phyloP scores from a whole-genome alignment of 2,888 invertebrate species.

The Tupiocoris notatus region DNA sequence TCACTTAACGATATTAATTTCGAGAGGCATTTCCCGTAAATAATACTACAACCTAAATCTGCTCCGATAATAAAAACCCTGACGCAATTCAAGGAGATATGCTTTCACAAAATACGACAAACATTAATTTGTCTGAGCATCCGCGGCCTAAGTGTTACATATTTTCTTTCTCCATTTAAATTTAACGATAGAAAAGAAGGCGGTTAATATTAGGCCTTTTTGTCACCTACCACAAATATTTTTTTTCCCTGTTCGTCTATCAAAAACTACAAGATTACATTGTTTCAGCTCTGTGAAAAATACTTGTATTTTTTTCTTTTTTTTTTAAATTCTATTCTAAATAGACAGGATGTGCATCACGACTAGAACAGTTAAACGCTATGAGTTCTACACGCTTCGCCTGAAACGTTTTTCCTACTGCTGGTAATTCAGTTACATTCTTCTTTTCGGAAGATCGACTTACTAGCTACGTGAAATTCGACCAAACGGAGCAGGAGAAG shows the following conservation, averaged over 20 bases:
- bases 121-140: slow-evolving; percentile 17
- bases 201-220: slow-evolving; percentile 34
- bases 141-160: slow-evolving; percentile 8
- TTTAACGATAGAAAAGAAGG: slow-evolving; percentile 18
- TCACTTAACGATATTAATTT: too few species aligned
- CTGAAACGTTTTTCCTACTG: too few species aligned
- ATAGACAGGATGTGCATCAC: too few species aligned
- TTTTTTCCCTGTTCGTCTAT: neutral
- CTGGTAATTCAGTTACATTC: too few species aligned
- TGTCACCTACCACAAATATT: slow-evolving; percentile 21
- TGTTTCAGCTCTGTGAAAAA: slow-evolving; percentile 16
- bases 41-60: slow-evolving; percentile 30
- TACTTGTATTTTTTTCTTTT: too few species aligned
- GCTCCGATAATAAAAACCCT: slow-evolving; percentile 17
- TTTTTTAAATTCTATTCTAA: too few species aligned
- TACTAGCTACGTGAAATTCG: too few species aligned
- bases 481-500: too few species aligned
- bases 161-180: slow-evolving; percentile 1
- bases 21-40: neutral
- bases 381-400: too few species aligned
- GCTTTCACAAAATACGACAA: slow-evolving; percentile 30
- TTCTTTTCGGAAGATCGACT: too few species aligned
- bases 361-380: too few species aligned
- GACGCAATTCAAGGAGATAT: slow-evolving; percentile 33
- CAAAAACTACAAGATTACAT: neutral